Conservation (phyloP, 2,113 vertebrate genomes). For the Malurus melanocephalus region DNA sequence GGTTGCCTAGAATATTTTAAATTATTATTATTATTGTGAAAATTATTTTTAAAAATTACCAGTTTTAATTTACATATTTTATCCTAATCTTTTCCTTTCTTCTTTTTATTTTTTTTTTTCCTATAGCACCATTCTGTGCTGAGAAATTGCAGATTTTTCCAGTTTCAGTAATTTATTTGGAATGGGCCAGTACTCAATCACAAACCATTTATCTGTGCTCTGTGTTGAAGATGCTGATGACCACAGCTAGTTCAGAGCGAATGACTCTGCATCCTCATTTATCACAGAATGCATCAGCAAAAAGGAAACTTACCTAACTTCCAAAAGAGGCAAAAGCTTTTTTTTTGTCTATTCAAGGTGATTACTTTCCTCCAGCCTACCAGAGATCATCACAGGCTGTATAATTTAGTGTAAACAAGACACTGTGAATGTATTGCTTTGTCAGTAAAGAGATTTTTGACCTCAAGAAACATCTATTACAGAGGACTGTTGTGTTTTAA, state of each 20-base stretch:
- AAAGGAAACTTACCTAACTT: background rate
- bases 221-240: background rate
- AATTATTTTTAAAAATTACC: background rate
- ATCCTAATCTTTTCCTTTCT: accelerated
- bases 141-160: background rate
- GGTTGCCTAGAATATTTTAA: background rate
- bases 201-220: background rate
- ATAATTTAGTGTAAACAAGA: background rate
- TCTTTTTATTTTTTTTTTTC: accelerated
- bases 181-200: background rate
- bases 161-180: background rate
- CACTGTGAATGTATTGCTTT: background rate
- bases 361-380: background rate
- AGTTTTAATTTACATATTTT: background rate
- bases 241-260: background rate
- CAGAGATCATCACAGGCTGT: background rate
- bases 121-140: background rate
- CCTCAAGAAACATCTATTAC: background rate
- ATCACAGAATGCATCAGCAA: background rate
- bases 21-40: background rate
- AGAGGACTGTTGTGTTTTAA: background rate
- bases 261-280: background rate
- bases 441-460: background rate
- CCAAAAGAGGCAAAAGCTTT: background rate
- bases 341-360: background rate